Evolutionary conservation across 2,888 invertebrate species (phyloP), one percentile per base, ranked within the genome.

Genomic region (Luffia ferchaultella): DNA sequence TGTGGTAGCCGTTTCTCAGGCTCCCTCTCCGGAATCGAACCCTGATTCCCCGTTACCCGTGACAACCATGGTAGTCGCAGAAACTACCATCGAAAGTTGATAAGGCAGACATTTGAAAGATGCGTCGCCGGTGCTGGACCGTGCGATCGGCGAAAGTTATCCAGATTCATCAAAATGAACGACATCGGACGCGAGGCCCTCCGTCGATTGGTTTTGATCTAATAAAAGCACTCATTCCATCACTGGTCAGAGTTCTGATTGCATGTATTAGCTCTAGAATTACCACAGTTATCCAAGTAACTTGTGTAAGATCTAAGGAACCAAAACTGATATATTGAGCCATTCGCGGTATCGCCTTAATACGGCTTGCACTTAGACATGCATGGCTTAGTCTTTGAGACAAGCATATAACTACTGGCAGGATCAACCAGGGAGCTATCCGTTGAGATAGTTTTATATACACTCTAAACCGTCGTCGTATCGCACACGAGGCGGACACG

Each of bases 41-140:
- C 88, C 88, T 88, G 84, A 89, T 89, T 88, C 88, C 85, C 88
- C 88, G 88, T 89, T 87, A 89, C 88, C 86, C 87, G 87, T 89
- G 79, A 85, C 80, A 76, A 86, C 87, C 87, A 88, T 86, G 87
- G 87, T 87, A 87, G 86, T 80, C 87, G 73, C 75, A 78, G 83
- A 86, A 78, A 82, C 85, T 87, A 87, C 87, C 87, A 85, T 88
- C 87, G 82, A 86, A 73, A 87, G 86, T 86, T 87, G 87, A 88
- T 87, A 87, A 80, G 87, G 86, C 87, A 88, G 87, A 87, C 80
- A 87, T 84, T 87, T 86, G 85, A 87, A 86, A 80, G 86, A 85
- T 77, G 71, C 79, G 84, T 85, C 85, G 82, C 82, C 83, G 79
- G 80, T 73, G 67, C 82, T 60, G 69, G 71, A 65, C 73, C 70